Base-by-base conservation (phyloP, 2,888 invertebrate species). In the Linnaemya tessellans region DNA sequence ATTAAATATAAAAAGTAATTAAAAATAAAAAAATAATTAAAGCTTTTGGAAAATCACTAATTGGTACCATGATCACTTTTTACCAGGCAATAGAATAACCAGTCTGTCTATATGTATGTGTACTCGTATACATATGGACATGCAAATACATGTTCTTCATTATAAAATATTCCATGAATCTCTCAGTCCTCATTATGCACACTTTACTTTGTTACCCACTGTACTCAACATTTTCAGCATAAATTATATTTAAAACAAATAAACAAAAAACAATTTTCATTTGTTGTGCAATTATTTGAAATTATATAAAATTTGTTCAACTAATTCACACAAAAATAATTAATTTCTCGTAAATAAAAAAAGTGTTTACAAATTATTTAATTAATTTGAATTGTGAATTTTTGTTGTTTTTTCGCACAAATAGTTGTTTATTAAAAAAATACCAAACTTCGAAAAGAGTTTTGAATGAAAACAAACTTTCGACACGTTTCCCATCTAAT, bases 291-390 rank as follows among this genome's bases (percentile, higher is more conserved):
- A 58, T 71, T 56, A 18, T 15, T 18, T 58, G 0, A n/a, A 71
- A 58, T 70, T 51, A 38, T 20, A 68, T 20, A 35, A 51, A 68
- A 18, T 35, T 38, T 56, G n/a, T 62, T 62, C 38, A 70, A 70
- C 41, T 58, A 58, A 43, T 71, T 71, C n/a, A 30, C 18, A 41
- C 13, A 30, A n/a, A 22, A 38, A 60, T 58, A 35, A 49, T 41
- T 70, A 56, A n/a, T 60, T 71, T 71, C 41, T 11, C 71, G 25
- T 11, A 18, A 35, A 15, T 20, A 9, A 30, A 67, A 35, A 13
- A n/a, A n/a, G n/a, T 4, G 18, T 22, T 25, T 54, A 54, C 25
- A 75, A 51, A 74, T 51, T 25, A 41, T 20, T 51, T 41, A 74
- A 54, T 74, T 25, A 38, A 49, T 1, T n/a, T 38, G 49, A 71